A percentile compares a stretch with the other conserved stretches of the same genome.
Conservation (phyloP, 1,140 invertebrate genomes). For the Galleria mellonella region DNA sequence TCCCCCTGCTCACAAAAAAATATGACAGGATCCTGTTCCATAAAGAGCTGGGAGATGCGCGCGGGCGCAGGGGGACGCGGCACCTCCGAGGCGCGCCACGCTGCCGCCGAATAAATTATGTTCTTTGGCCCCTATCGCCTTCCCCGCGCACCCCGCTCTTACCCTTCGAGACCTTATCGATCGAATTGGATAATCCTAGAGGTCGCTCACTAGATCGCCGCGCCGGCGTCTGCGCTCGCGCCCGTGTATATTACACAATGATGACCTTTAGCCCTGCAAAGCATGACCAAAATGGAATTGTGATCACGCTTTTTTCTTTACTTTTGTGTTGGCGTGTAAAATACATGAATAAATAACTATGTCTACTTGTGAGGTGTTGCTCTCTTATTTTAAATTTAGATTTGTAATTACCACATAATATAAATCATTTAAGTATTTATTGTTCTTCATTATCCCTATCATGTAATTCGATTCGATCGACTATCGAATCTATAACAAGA, state of each 20-base stretch:
- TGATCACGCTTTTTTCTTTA: too few relatives aligned
- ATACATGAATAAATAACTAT: too few relatives aligned
- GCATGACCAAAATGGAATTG: conserved; percentile 5
- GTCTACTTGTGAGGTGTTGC: too few relatives aligned
- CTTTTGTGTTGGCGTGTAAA: too few relatives aligned
- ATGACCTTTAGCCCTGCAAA: conserved; percentile 26
- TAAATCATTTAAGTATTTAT: too few relatives aligned
- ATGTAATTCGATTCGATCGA: conserved; percentile 13
- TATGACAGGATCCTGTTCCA: conserved; percentile 40
- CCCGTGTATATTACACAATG: conserved; percentile 6
- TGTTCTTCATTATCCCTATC: conserved; percentile 9
- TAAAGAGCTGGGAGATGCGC: conserved; percentile 17
- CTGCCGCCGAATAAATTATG: conserved; percentile 66
- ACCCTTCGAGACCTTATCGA: conserved; percentile 42
- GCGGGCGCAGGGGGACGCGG: conserved; percentile 19
- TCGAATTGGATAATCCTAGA: conserved; percentile 51
- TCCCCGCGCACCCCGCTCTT: conserved; percentile 11
- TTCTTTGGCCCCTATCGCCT: conserved; percentile 26
- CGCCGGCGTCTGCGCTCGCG: conserved; percentile 25
- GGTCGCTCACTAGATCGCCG: conserved; percentile 36
- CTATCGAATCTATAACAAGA: conserved; percentile 23
- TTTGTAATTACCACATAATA: too few relatives aligned
- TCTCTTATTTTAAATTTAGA: too few relatives aligned
- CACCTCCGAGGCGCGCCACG: conserved; percentile 50
- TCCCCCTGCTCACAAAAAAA: conserved; percentile 51